These are phyloP conservation scores for Charadrius vociferus DNA, from an alignment of 2,113 vertebrate genomes.

Conservation along the genomic window DNA sequence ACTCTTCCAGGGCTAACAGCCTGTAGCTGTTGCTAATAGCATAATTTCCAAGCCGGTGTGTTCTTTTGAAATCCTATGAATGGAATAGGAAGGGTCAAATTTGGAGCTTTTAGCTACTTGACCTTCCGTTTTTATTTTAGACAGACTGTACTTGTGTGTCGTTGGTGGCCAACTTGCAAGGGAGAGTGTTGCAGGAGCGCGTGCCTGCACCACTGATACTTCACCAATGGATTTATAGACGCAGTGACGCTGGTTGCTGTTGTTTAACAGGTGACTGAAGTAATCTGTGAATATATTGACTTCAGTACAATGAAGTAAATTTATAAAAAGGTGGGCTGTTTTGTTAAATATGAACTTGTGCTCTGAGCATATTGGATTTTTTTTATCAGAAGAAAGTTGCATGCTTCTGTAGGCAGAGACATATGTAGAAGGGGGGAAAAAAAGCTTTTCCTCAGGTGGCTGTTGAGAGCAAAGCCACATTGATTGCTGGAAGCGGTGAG, in stretches of 20 bases:
- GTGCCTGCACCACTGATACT: background rate
- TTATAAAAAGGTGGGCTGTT: constrained; percentile 46
- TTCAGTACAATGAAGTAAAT: background rate
- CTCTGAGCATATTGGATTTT: background rate
- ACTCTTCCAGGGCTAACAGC: background rate
- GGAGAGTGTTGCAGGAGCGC: background rate
- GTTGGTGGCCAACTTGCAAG: background rate
- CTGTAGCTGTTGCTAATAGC: background rate
- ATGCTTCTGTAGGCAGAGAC: background rate
- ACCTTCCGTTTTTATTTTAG: background rate
- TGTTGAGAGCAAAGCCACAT: background rate
- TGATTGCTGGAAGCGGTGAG: background rate
- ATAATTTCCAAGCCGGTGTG: background rate
- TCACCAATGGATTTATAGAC: background rate
- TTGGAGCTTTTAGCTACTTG: background rate
- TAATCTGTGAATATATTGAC: background rate
- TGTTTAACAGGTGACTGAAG: constrained; percentile 48
- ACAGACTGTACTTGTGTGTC: background rate
- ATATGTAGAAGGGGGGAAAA: background rate
- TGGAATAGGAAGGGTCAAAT: background rate
- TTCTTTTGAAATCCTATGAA: background rate
- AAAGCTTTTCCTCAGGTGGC: background rate
- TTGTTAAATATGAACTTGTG: background rate
- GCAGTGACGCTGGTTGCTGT: background rate
- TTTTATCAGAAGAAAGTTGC: background rate